Evolutionary conservation across 2,888 invertebrate genomes (phyloP), one percentile per base, ranked within the genome.

Genomic region (Aromia moschata): DNA sequence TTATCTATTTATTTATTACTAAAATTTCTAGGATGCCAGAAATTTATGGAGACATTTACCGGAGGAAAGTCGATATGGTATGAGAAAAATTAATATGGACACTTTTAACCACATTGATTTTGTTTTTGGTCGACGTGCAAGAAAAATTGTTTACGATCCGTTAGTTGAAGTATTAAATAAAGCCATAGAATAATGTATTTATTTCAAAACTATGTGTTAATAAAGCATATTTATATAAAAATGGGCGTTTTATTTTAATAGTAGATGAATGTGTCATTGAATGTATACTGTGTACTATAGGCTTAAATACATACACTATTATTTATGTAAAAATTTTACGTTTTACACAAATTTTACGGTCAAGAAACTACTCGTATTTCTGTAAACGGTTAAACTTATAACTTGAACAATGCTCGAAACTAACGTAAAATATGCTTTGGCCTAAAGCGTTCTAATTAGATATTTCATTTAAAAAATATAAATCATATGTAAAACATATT

Each of bases 101-200:
- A 82, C 85, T 46, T 91, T 90, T 71, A 90, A 89, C 75, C 91
- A 91, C 67, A 80, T 90, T 17, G 91, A 91, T 74, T 91, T 89
- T 72, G 71, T 90, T 1, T 89, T 84, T 82, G 89, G 85, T 0
- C 80, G 82, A 4, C 85, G 89, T 68, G 87, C 86, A 0, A 83
- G 83, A 0, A 78, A 77, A 58, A 75, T 89, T 10, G 84, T 90
- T 1, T 89, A 88, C 69, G 65, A 79, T 53, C 70, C 72, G 4
- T 60, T 77, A 49, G 54, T 77, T 16, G 43, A 58, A 52, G 66
- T 71, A 16, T 60, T 76, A 40, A 70, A 74, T 57, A 64, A 70
- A 49, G 69, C 69, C 10, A 64, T 70, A 7, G 55, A 44, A 18
- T 31, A 20, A 10, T 52, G 31, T n/a, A 52, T 52, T 41, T 52